A percentile compares a stretch with the other conserved stretches of the same genome.
Conservation (phyloP, 2,113 vertebrate species). For the Melanostigma gelatinosum region DNA sequence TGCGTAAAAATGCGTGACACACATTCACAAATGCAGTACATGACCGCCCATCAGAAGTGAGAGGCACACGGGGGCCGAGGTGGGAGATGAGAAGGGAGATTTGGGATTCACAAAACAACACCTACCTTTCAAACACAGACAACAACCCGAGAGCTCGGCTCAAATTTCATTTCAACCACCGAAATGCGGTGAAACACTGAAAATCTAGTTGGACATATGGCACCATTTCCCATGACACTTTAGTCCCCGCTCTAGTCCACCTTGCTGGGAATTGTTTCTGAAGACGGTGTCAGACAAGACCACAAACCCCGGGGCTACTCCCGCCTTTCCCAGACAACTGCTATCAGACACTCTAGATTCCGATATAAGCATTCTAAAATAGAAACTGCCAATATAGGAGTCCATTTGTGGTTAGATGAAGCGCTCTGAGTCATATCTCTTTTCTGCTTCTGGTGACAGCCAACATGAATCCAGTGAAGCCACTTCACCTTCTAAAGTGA, state of each 20-base stretch:
- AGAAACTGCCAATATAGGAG: constrained; percentile 72
- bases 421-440: constrained; percentile 63
- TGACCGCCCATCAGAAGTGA: constrained; percentile 51
- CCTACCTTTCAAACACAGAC: constrained; percentile 69
- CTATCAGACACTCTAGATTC: constrained; percentile 83
- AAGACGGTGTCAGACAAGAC: constrained; percentile 81
- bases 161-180: constrained; percentile 70
- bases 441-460: constrained; percentile 59
- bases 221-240: constrained; percentile 74
- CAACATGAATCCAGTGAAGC: constrained; percentile 50
- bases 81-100: constrained; percentile 75
- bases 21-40: constrained; percentile 34
- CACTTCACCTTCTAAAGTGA: constrained; percentile 61
- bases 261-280: constrained; percentile 83
- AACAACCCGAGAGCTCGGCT: constrained; percentile 58
- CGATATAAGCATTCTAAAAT: constrained; percentile 80
- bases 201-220: constrained; percentile 76
- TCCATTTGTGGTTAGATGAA: constrained; percentile 77
- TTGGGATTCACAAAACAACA: constrained; percentile 77
- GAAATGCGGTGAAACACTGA: constrained; percentile 66
- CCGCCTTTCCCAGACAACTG: constrained; percentile 80
- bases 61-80: constrained; percentile 50
- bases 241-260: constrained; percentile 67
- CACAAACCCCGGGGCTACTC: constrained; percentile 77
- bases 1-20: constrained; percentile 31